Conservation (phyloP, 1,140 invertebrate genomes). For the Leptopilina boulardi region DNA sequence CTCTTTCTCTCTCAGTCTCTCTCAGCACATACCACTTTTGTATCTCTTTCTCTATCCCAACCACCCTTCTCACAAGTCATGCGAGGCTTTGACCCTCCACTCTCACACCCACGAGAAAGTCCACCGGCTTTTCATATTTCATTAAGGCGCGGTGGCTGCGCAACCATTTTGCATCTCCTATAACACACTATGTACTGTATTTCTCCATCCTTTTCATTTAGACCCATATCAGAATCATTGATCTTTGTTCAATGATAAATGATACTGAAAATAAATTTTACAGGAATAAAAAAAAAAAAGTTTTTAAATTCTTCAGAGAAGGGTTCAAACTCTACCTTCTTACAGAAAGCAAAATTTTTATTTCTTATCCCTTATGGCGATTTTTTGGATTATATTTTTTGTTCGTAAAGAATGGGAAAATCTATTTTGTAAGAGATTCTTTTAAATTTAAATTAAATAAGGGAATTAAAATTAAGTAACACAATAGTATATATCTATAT, state of each 20-base stretch:
- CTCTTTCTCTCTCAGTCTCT: conserved; percentile 43
- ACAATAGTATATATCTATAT: no score
- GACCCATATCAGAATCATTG: conserved; percentile 1
- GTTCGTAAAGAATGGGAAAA: no score
- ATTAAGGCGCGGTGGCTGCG: conserved; percentile 66
- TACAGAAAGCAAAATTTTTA: no score
- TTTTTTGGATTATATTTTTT: no score
- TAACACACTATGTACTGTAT: no score
- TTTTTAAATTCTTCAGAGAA: no score
- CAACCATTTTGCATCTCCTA: conserved; percentile 59
- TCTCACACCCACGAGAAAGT: conserved; percentile 53
- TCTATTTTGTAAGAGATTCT: no score
- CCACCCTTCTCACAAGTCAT: conserved; percentile 58
- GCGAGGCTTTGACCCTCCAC: conserved; percentile 58
- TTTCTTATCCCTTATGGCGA: no score
- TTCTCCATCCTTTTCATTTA: conserved; percentile 40
- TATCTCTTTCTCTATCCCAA: conserved; percentile 53
- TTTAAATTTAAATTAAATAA: no score
- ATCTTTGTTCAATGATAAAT: neutral
- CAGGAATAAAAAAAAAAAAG: no score
- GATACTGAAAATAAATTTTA: neutral
- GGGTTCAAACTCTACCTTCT: no score
- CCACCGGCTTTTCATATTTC: conserved; percentile 68
- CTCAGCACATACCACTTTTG: conserved; percentile 38
- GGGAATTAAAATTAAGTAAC: no score